phyloP scores from a whole-genome alignment of 2,888 invertebrate species.

The Willowsia nigromaculata region DNA sequence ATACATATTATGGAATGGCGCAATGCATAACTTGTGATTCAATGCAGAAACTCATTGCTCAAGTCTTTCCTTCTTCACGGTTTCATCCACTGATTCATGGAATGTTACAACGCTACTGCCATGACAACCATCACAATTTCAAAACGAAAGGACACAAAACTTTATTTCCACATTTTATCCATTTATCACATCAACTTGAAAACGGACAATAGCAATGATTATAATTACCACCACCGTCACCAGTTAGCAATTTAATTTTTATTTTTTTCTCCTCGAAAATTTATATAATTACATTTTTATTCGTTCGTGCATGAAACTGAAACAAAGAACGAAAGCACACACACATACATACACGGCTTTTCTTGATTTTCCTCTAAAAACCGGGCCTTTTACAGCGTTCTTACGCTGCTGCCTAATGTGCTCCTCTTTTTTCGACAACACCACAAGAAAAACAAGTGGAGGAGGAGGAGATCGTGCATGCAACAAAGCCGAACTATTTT shows the following conservation, averaged over 20 bases:
- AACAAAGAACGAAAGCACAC: not conserved
- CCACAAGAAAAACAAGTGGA: not conserved
- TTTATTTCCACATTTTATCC: not conserved
- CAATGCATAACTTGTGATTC: not conserved
- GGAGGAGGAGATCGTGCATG: slow-evolving; percentile 12
- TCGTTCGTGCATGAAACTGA: slow-evolving; percentile 32
- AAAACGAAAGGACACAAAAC: not conserved
- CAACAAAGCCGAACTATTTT: not conserved
- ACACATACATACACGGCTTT: not conserved
- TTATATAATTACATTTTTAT: slow-evolving; percentile 31
- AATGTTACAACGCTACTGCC: not conserved
- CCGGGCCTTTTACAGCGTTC: too few relatives aligned
- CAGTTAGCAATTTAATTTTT: slow-evolving; percentile 1
- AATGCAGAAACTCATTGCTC: not conserved
- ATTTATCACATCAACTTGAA: not conserved
- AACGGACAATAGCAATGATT: not conserved
- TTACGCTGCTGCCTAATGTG: too few relatives aligned
- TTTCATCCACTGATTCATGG: too few relatives aligned
- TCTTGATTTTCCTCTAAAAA: not conserved
- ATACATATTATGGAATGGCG: not conserved
- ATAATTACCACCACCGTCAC: not conserved
- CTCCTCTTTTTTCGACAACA: too few relatives aligned
- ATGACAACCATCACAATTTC: not conserved
- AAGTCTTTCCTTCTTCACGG: too few relatives aligned
- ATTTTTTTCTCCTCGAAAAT: not conserved